Evolutionary conservation across 2,888 invertebrate genomes (phyloP), one percentile per base, ranked within the genome.

Genomic region (Agriopis leucophaearia): DNA sequence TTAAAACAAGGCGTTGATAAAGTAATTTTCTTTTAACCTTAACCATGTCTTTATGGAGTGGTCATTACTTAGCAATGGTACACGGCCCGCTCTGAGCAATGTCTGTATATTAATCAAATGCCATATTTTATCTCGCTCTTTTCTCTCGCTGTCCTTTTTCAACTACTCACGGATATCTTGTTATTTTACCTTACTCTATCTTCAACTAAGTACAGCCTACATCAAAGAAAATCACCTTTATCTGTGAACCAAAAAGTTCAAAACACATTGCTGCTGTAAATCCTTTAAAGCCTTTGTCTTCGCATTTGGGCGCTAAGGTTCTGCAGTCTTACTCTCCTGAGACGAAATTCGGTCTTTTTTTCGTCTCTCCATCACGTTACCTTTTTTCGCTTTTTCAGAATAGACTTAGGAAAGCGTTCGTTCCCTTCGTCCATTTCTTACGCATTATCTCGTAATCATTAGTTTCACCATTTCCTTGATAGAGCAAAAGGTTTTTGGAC

Each of bases 21-120:
- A 94, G 93, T 94, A 94, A 94, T 94, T 93, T 94, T 93, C 92
- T 94, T 94, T 93, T 92, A 93, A 93, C 94, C 93, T 93, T 93
- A 92, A 92, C 92, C 94, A 91, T 93, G 93, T 94, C 93, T 92
- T 94, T 92, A 93, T 93, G 93, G 94, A 92, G 90, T 91, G 94
- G 93, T 90, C 93, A 94, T 93, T 94, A 94, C 93, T 94, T 94
- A 94, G 93, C 90, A 91, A 91, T 91, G 94, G 92, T 92, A 92
- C 93, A 92, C 90, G 92, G 92, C 88, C 88, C 90, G 90, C 90
- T 90, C 91, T 94, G 94, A 94, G 94, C 90, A 94, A 94, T 94
- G 91, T 88, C 91, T 87, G 79, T 82, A 82, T 88, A 94, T 94
- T 94, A 94, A 94, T 94, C 94, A 94, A 94, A 94, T 93, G 94